phyloP scores from a whole-genome alignment of 2,888 invertebrate species.

The Nephrotoma guestfalica region DNA sequence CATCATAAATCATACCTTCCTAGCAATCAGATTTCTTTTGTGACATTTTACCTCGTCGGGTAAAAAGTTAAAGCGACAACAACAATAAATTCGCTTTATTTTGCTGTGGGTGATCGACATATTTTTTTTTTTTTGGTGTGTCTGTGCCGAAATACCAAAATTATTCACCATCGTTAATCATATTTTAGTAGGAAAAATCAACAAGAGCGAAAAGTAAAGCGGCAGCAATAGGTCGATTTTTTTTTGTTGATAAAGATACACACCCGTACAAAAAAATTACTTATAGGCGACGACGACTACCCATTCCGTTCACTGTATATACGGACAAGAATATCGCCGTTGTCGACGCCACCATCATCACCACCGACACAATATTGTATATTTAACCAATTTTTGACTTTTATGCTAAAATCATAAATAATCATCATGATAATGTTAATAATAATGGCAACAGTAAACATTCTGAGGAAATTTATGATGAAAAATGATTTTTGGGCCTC shows the following conservation, averaged over 20 bases:
- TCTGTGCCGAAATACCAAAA: background rate
- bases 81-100: background rate
- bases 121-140: background rate
- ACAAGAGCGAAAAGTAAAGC: background rate
- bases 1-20: background rate
- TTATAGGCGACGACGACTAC: background rate
- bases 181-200: background rate
- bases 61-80: background rate
- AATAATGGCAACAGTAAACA: background rate
- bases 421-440: background rate
- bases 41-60: background rate
- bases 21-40: background rate
- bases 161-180: background rate
- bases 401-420: background rate
- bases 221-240: background rate
- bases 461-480: background rate
- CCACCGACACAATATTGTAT: background rate
- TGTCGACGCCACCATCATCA: background rate
- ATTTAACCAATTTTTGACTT: background rate
- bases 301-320: background rate
- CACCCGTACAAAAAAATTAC: background rate
- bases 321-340: background rate
- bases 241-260: background rate
- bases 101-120: background rate
- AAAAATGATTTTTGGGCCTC: background rate